These are phyloP conservation scores for Xestia ashworthii DNA, from an alignment of 2,888 invertebrate genomes.

Conservation along the genomic window DNA sequence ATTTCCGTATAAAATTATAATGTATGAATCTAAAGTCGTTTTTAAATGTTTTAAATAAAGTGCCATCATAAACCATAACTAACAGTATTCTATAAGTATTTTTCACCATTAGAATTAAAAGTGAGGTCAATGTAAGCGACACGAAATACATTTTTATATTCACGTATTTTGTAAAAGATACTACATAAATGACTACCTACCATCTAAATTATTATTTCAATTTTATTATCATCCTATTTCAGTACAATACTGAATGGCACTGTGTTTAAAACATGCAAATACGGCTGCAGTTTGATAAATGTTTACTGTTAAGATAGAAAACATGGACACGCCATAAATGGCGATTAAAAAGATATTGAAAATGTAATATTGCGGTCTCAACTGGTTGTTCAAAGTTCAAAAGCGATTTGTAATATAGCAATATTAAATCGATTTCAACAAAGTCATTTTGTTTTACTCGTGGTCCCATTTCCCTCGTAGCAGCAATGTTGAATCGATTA, in stretches of 20 bases:
- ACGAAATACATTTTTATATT: slow-evolving; percentile 29
- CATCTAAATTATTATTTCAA: slow-evolving; percentile 39
- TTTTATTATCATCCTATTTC: slow-evolving; percentile 20
- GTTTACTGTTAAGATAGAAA: slow-evolving; percentile 69
- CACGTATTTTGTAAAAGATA: slow-evolving; percentile 24
- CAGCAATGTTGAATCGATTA: background rate
- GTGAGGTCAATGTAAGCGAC: slow-evolving; percentile 21
- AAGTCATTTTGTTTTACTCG: slow-evolving; percentile 47
- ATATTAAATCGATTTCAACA: slow-evolving; percentile 86
- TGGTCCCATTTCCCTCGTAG: background rate
- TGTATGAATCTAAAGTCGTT: slow-evolving; percentile 43
- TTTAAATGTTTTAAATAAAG: slow-evolving; percentile 57
- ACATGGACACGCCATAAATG: slow-evolving; percentile 59
- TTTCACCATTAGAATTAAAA: slow-evolving; percentile 43
- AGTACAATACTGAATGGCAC: slow-evolving; percentile 8
- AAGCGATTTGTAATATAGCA: slow-evolving; percentile 87
- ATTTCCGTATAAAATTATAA: slow-evolving; percentile 60
- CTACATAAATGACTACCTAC: slow-evolving; percentile 6
- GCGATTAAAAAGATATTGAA: slow-evolving; percentile 64
- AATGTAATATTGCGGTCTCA: slow-evolving; percentile 81
- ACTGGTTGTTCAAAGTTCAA: slow-evolving; percentile 87
- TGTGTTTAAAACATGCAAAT: slow-evolving; percentile 59
- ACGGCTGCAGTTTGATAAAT: slow-evolving; percentile 63
- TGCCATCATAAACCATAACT: slow-evolving; percentile 25
- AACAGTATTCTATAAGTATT: slow-evolving; percentile 60